Base-by-base conservation (phyloP, 2,888 invertebrate genomes). In the Noctua comes region DNA sequence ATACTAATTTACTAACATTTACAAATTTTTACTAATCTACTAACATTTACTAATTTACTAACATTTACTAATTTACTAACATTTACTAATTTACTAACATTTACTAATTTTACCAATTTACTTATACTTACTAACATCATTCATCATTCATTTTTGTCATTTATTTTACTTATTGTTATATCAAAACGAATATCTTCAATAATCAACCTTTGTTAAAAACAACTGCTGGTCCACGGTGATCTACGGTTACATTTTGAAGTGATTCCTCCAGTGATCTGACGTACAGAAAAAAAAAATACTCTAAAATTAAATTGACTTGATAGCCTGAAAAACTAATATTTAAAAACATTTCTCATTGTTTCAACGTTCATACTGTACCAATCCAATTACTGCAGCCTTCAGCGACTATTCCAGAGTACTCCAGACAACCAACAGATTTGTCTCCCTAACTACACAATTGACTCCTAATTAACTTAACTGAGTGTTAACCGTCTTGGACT, bases 381-480 rank as follows among this genome's bases (percentile, higher is more conserved):
- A 16, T 5, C n/a, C 40, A 65, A 65, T 65, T n/a, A n/a, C 40
- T 65, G 3, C 13, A n/a, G n/a, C n/a, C n/a, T 62, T 62, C 62
- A 62, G 31, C 31, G 31, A 62, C 62, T 21, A 31, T 62, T 21
- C 21, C 59, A 31, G 59, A 62, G 7, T 18, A 62, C n/a, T 62
- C 31, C 59, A 51, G 51, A 43, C 43, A 24, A 57, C 48, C 13
- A 76, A 85, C 80, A 82, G 85, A 83, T 83, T 83, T 81, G 73
- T 85, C 82, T 70, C 13, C 16, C 24, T 66, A 86, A 82, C 71
- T 75, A 74, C 18, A 76, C 76, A 83, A 84, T 83, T 74, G 69
- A 65, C 74, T 79, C 75, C 40, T 68, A 83, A 83, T 77, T 84
- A 71, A 79, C 68, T 77, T 68, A 64, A 80, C 75, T 76, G 7